Base-by-base conservation (phyloP, 2,888 invertebrate species). In the Leptinotarsa juncta region DNA sequence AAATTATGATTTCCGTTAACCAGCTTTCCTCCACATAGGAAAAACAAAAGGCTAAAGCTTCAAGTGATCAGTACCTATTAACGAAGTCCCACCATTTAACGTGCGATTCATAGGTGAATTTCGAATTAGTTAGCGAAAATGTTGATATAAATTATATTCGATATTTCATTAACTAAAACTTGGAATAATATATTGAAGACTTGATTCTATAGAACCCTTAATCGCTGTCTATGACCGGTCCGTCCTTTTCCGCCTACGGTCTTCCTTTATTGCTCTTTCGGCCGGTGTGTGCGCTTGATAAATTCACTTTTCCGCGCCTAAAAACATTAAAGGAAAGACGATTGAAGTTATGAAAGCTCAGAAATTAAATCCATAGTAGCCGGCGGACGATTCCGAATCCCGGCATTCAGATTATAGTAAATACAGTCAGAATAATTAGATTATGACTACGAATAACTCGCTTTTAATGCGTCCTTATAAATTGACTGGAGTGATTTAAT, bases 271-370 rank as follows among this genome's bases (percentile, higher is more conserved):
- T 87, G 86, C 87, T 85, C 69, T 57, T 83, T 86, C 87, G 86
- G 86, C 87, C 87, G 87, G 88, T 88, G 87, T 86, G 85, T 84
- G 86, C 42, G 42, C 85, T 87, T 87, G 87, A 88, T 87, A 87
- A 88, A 87, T 88, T 88, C 87, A 87, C 87, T 88, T 88, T 88
- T 88, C 85, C 85, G 84, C 86, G 86, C 85, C 85, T 83, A 84
- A 87, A 86, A 86, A 86, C 85, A 86, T 86, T 86, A 86, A 86
- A 86, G 85, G 84, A 85, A 87, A 87, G 87, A 87, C 87, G 87
- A 88, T 87, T 88, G 87, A 87, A 87, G 87, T 88, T 87, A 87
- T 87, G 87, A 88, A 87, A 87, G 86, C 86, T 85, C 85, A 87
- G 86, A 87, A 88, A 88, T 88, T 87, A 87, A 88, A 87, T 86